Conservation (phyloP, 2,113 vertebrate species). For the Lepisosteus oculatus region DNA sequence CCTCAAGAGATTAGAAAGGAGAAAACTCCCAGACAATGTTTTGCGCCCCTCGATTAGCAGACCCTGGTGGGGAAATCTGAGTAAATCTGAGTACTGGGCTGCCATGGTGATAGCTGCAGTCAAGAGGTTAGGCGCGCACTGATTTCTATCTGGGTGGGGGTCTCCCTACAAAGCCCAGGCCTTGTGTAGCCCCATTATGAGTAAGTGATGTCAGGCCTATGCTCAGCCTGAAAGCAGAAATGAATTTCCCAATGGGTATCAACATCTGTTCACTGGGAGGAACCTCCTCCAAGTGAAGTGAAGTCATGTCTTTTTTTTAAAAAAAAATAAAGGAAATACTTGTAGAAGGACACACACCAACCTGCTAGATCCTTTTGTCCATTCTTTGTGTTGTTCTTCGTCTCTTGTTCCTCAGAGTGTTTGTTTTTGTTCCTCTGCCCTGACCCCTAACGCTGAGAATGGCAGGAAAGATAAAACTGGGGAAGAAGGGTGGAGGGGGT, state of each 20-base stretch:
- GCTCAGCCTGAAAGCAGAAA: conserved; percentile 13
- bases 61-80: conserved; percentile 11
- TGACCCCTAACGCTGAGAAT: background rate
- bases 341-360: conserved; percentile 1
- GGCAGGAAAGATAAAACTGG: conserved; percentile 14
- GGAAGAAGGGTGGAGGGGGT: background rate
- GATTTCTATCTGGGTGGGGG: conserved; percentile 38
- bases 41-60: background rate
- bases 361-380: background rate
- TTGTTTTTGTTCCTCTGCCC: background rate
- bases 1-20: background rate
- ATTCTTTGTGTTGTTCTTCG: conserved; percentile 7
- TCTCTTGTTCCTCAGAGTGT: background rate
- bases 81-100: conserved; percentile 39
- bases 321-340: conserved; percentile 12
- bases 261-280: conserved; percentile 6
- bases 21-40: background rate
- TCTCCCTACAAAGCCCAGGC: background rate
- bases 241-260: conserved; percentile 32
- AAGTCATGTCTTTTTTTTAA: conserved; percentile 19
- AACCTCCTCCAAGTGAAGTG: conserved; percentile 19
- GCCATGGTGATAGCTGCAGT: background rate
- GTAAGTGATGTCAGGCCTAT: conserved; percentile 22
- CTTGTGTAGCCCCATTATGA: background rate
- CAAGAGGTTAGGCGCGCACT: conserved; percentile 35